These are phyloP conservation scores for Drosophila serrata DNA, from an alignment of 1,140 invertebrate genomes.

Conservation along the genomic window DNA sequence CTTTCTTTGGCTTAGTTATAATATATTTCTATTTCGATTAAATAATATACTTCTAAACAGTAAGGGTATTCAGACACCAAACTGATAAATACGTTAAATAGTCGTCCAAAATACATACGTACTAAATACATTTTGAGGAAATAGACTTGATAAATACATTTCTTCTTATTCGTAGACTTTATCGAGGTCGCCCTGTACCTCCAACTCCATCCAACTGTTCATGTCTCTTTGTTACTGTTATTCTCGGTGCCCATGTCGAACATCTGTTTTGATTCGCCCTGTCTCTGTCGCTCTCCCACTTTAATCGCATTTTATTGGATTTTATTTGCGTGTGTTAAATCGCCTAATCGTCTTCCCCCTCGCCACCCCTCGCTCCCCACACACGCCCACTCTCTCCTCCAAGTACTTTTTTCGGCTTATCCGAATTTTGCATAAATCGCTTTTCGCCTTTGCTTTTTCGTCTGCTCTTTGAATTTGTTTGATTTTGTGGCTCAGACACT, in stretches of 20 bases:
- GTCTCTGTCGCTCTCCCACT: background rate
- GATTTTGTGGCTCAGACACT: constrained; percentile 14
- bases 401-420: constrained; percentile 26
- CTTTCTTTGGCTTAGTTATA: no score
- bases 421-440: constrained; percentile 65
- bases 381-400: background rate
- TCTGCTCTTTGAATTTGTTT: constrained; percentile 46
- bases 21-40: no score
- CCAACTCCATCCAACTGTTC: constrained; percentile 34
- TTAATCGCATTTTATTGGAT: constrained; percentile 75
- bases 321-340: constrained; percentile 75
- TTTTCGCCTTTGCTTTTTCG: constrained; percentile 47
- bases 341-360: constrained; percentile 60
- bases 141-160: no score
- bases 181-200: background rate
- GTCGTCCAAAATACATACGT: no score
- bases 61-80: no score
- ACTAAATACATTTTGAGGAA: no score
- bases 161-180: no score
- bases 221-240: constrained; percentile 30
- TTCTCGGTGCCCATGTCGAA: constrained; percentile 55
- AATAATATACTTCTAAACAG: no score
- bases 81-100: no score
- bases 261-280: constrained; percentile 69
- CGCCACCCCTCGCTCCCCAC: no score